phyloP scores from a whole-genome alignment of 2,113 vertebrate species.

The Lagenorhynchus albirostris region DNA sequence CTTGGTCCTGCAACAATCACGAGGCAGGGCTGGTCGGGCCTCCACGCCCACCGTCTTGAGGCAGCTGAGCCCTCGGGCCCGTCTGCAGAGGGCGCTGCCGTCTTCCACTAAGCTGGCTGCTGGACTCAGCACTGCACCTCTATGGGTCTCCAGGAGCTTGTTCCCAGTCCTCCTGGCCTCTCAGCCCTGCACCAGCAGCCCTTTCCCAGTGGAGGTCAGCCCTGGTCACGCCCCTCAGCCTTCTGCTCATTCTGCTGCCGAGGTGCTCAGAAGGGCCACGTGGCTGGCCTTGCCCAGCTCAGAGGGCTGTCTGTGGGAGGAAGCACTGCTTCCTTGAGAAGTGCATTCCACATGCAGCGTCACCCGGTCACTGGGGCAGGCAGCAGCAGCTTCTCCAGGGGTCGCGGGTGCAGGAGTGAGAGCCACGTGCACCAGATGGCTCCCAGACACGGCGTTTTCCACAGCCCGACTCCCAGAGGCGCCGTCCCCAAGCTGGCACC shows the following conservation, averaged over 20 bases:
- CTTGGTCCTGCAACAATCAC: background rate
- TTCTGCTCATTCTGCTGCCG: background rate
- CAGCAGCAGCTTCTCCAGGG: background rate
- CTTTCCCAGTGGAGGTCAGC: background rate
- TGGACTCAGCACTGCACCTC: fast-evolving
- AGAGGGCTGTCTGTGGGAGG: background rate
- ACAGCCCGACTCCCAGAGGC: background rate
- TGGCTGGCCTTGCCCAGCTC: fast-evolving
- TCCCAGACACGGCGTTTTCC: too few species aligned
- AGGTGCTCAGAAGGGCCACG: background rate
- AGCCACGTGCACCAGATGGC: background rate
- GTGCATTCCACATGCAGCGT: background rate
- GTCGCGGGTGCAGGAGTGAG: background rate
- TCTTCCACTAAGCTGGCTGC: background rate
- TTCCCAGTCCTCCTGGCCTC: background rate
- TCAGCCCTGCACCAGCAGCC: fast-evolving
- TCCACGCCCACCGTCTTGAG: fast-evolving
- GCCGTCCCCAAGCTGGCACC: background rate
- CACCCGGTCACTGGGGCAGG: background rate
- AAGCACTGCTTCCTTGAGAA: background rate
- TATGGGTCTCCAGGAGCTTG: background rate
- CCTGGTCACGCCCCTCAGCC: fast-evolving
- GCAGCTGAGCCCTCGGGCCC: background rate
- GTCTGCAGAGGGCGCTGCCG: background rate
- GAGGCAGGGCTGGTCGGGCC: background rate